Evolutionary conservation across 2,113 vertebrate species (phyloP).

Genomic region (Ramphastos sulfuratus): DNA sequence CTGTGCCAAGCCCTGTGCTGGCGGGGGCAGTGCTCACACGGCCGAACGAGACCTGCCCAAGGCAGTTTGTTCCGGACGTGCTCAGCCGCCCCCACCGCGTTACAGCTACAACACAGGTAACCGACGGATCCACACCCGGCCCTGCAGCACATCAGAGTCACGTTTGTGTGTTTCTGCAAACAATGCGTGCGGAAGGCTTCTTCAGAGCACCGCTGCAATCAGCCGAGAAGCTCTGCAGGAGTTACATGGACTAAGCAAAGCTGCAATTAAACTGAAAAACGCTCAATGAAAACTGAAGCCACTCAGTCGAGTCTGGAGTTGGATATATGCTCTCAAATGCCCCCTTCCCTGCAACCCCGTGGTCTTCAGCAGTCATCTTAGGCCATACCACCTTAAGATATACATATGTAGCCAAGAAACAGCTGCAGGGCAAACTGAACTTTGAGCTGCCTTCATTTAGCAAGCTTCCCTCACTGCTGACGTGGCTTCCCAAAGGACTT

Average conservation of each 20-base stretch:
- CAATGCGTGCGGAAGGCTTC: rapidly evolving
- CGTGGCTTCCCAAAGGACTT: not conserved
- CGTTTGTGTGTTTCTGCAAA: rapidly evolving
- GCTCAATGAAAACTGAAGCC: not conserved
- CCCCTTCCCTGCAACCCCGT: not conserved
- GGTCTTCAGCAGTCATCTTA: not conserved
- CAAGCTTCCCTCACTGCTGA: rapidly evolving
- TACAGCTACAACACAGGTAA: rapidly evolving
- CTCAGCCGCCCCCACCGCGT: rapidly evolving
- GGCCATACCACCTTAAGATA: not conserved
- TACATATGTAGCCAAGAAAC: rapidly evolving
- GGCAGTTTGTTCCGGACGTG: no score
- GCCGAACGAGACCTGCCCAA: rapidly evolving
- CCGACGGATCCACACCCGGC: rapidly evolving
- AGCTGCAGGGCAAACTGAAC: not conserved
- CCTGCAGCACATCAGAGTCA: rapidly evolving
- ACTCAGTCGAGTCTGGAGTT: no score
- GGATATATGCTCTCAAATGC: rapidly evolving
- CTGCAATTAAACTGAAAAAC: rapidly evolving
- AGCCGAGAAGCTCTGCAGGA: not conserved
- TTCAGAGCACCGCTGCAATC: rapidly evolving
- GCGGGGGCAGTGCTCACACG: not conserved
- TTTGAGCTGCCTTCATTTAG: not conserved
- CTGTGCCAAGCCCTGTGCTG: rapidly evolving
- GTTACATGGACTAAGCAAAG: not conserved